phyloP scores from a whole-genome alignment of 2,888 invertebrate genomes.

The Lepetodrilus schrolli region DNA sequence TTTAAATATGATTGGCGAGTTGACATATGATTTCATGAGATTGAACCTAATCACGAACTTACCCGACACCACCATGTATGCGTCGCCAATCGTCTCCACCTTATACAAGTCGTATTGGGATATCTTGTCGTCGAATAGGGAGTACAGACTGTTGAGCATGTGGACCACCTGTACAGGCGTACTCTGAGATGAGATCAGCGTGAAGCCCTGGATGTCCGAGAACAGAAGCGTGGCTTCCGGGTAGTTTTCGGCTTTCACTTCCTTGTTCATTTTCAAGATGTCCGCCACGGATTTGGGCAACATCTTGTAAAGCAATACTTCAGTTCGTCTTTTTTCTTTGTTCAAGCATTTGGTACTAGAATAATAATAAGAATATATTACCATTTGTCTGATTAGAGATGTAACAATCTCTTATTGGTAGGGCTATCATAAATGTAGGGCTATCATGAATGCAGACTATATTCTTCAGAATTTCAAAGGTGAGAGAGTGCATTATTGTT shows the following conservation, averaged over 20 bases:
- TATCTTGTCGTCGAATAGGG: slow-evolving; percentile 58
- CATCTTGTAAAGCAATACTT: slow-evolving; percentile 61
- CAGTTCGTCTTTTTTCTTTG: slow-evolving; percentile 60
- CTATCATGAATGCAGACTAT: no score
- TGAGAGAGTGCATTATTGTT: no score
- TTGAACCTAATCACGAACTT: neutral
- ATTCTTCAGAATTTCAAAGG: no score
- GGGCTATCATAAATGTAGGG: no score
- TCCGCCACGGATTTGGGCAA: slow-evolving; percentile 59
- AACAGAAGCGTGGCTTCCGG: slow-evolving; percentile 59
- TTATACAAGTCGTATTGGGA: slow-evolving; percentile 62
- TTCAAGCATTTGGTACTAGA: slow-evolving; percentile 54
- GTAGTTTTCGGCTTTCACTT: slow-evolving; percentile 56
- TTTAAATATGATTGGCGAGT: no score
- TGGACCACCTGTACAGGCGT: slow-evolving; percentile 63
- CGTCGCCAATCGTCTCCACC: slow-evolving; percentile 59
- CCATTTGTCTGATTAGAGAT: no score
- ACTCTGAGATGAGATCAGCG: slow-evolving; percentile 57
- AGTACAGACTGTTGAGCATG: slow-evolving; percentile 64
- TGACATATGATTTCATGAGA: neutral
- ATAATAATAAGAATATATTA: neutral
- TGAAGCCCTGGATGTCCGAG: slow-evolving; percentile 64
- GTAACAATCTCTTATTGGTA: no score
- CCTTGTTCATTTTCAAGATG: slow-evolving; percentile 56
- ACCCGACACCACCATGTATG: slow-evolving; percentile 47